Conservation (phyloP, 2,797 vertebrate genomes). For the Babyrousa celebensis region DNA sequence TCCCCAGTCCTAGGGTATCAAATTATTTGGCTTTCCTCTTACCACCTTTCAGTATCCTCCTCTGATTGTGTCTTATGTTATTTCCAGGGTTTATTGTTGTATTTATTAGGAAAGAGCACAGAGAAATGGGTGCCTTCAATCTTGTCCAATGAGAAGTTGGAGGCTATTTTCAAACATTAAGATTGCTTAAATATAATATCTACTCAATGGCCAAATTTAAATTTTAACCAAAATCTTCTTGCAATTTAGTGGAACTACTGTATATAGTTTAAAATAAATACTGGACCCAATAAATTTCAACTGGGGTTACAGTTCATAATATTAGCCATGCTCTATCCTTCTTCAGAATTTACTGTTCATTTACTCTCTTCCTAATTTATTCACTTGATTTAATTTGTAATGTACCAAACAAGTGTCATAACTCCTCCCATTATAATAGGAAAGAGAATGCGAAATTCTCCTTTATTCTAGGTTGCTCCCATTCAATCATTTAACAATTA, state of each 20-base stretch:
- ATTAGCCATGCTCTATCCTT: background rate
- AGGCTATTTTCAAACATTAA: constrained; percentile 16
- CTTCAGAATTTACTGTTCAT: background rate
- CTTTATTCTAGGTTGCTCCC: background rate
- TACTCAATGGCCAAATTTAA: background rate
- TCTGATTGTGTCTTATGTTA: background rate
- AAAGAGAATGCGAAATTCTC: background rate
- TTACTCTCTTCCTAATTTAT: background rate
- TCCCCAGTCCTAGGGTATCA: background rate
- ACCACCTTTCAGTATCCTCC: background rate
- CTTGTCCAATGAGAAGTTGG: background rate
- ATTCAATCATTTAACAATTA: background rate
- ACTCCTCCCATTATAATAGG: background rate
- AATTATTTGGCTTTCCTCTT: background rate
- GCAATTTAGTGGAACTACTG: background rate
- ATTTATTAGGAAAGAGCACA: background rate
- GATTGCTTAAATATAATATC: background rate
- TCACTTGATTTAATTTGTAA: background rate
- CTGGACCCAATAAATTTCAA: background rate
- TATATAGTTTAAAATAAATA: background rate
- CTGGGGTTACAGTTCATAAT: background rate
- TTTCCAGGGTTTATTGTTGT: background rate
- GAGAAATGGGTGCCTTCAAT: background rate
- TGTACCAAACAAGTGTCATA: background rate
- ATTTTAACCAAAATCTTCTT: background rate